Base-by-base conservation (phyloP, 2,113 vertebrate genomes). In the Galbula dea region DNA sequence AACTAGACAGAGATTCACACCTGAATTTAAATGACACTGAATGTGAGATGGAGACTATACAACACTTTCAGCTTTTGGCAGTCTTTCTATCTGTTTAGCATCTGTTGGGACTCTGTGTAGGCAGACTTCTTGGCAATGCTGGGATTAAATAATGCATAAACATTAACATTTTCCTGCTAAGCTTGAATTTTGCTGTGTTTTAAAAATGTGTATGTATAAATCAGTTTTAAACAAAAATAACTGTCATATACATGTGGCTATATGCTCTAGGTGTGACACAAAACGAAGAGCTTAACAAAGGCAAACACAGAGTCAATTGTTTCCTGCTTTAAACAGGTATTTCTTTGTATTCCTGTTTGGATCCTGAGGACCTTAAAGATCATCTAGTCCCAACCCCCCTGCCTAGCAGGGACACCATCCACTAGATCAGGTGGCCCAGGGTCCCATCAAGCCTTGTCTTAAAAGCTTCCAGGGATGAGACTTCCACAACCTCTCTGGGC, bases 81-180 rank as follows among this genome's bases (percentile, higher is more conserved):
- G 77, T 34, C 45, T 66, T 75, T 92, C 58, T 86, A 22, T 52
- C 37, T 43, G 58, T 90, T 86, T 85, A 67, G 78, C 83, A 92
- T 89, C 81, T 93, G 74, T 24, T 85, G 55, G 30, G 89, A 93
- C 23, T 90, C 69, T 69, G 34, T 55, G 80, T 92, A 43, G 91
- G 81, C 43, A 93, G 89, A 80, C 36, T 87, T 58, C 91, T 79
- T 82, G 63, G 81, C 83, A 96, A 79, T 69, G 74, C 74, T 43
- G 21, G 41, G 34, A 86, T 46, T 73, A 96, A 93, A 90, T 78
- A 94, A 96, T 73, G 41, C 84, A 84, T 76, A 83, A 89, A 93
- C 63, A 93, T 84, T 65, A 88, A 76, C 67, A 58, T 85, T 90
- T 65, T 94, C 75, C 61, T 92, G 55, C 68, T 77, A 86, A 88